Percentiles rank a stretch among this genome's conserved stretches.
Evolutionary conservation across 2,113 vertebrate genomes (phyloP).

Genomic region (Harpagus bidentatus): DNA sequence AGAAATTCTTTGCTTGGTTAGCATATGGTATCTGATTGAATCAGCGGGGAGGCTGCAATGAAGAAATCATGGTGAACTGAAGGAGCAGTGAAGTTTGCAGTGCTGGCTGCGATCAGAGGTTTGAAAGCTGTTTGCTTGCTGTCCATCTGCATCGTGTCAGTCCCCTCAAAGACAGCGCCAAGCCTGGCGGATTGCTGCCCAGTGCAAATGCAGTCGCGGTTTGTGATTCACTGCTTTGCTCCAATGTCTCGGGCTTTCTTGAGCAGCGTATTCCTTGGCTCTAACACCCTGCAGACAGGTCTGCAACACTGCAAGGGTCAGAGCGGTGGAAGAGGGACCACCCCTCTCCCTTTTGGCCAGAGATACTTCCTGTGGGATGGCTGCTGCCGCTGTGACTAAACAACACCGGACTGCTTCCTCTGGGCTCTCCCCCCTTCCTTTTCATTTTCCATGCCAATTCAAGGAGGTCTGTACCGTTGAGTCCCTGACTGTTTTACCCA

Average conservation of each 20-base stretch:
- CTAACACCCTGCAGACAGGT: neutral
- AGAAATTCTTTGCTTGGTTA: conserved; percentile 6
- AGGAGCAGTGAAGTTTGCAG: neutral
- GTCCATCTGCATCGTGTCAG: neutral
- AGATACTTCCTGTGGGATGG: conserved; percentile 24
- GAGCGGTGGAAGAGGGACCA: neutral
- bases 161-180: neutral
- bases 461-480: neutral
- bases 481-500: neutral
- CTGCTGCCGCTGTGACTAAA: conserved; percentile 10
- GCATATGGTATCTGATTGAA: neutral
- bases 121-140: neutral
- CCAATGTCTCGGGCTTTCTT: neutral
- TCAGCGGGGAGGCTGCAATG: neutral
- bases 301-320: neutral
- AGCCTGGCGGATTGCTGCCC: neutral
- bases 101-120: neutral
- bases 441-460: conserved; percentile 32
- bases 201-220: neutral
- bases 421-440: conserved; percentile 24
- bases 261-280: neutral
- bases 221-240: neutral
- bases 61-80: neutral
- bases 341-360: conserved; percentile 4
- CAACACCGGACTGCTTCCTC: neutral